These are phyloP conservation scores for Tribolium madens DNA, from an alignment of 1,140 invertebrate species.

Conservation along the genomic window DNA sequence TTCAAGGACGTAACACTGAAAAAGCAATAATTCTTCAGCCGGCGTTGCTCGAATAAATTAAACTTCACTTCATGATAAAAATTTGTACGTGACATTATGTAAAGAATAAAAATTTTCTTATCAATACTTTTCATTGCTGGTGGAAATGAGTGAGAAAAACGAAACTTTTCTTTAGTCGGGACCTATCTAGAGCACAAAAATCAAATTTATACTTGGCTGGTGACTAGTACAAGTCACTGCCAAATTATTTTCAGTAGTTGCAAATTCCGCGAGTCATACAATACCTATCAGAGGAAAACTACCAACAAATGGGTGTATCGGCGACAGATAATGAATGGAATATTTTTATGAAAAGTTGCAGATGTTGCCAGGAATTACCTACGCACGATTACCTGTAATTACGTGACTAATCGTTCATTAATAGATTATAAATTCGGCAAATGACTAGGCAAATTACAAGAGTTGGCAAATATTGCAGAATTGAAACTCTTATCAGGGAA, in stretches of 20 bases:
- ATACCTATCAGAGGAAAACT: conserved; percentile 13
- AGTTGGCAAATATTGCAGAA: too few relatives aligned
- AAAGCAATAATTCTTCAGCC: neutral
- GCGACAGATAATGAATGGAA: conserved; percentile 26
- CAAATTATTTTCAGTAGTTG: too few relatives aligned
- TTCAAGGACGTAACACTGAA: neutral
- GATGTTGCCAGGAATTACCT: conserved; percentile 25
- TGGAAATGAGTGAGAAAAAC: too few relatives aligned
- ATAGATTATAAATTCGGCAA: neutral
- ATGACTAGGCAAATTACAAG: neutral
- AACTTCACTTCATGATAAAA: neutral
- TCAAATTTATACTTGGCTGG: too few relatives aligned
- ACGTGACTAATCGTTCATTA: conserved; percentile 14
- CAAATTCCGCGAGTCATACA: neutral
- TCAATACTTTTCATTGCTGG: neutral
- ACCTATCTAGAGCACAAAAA: too few relatives aligned
- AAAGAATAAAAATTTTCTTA: neutral
- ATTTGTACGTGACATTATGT: neutral
- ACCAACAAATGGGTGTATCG: conserved; percentile 3
- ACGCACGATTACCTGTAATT: conserved; percentile 11
- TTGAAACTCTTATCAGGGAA: neutral
- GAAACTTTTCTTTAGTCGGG: too few relatives aligned
- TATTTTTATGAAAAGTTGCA: conserved; percentile 1
- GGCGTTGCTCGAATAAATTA: neutral
- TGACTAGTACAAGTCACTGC: too few relatives aligned